Conservation (phyloP, 2,888 invertebrate genomes). For the Stratiomys singularior region DNA sequence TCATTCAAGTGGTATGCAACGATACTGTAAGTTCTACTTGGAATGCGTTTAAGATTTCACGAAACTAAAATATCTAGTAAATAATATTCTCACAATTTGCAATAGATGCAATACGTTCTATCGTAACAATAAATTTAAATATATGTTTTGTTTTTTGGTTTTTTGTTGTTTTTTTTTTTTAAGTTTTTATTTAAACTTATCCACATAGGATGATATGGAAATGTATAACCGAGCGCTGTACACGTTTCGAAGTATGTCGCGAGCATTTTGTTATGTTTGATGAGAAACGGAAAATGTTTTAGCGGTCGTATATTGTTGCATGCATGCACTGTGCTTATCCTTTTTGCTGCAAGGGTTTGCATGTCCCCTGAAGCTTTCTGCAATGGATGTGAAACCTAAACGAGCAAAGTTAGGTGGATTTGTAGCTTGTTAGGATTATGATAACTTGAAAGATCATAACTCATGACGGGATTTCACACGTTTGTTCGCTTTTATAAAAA, state of each 20-base stretch:
- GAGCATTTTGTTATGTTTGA: background rate
- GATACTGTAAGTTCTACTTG: background rate
- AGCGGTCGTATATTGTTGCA: no score
- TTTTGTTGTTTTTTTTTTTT: no score
- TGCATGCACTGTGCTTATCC: no score
- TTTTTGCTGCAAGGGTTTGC: background rate
- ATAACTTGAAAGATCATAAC: background rate
- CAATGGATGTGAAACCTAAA: background rate
- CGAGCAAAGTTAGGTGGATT: background rate
- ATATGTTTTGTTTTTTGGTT: conserved; percentile 6
- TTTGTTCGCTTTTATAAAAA: background rate
- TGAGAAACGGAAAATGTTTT: background rate
- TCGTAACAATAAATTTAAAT: conserved; percentile 29
- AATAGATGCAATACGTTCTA: conserved; percentile 22
- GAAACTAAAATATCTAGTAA: conserved; percentile 22
- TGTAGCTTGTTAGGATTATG: background rate
- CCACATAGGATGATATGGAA: conserved; percentile 39
- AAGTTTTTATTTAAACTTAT: no score
- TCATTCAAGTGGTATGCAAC: conserved; percentile 1
- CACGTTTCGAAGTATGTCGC: conserved; percentile 20
- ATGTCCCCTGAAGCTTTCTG: background rate
- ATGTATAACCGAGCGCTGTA: conserved; percentile 38
- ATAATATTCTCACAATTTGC: conserved; percentile 32
- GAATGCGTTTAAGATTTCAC: background rate
- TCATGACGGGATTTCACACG: background rate